phyloP scores from a whole-genome alignment of 1,140 invertebrate genomes.

The Solen grandis region DNA sequence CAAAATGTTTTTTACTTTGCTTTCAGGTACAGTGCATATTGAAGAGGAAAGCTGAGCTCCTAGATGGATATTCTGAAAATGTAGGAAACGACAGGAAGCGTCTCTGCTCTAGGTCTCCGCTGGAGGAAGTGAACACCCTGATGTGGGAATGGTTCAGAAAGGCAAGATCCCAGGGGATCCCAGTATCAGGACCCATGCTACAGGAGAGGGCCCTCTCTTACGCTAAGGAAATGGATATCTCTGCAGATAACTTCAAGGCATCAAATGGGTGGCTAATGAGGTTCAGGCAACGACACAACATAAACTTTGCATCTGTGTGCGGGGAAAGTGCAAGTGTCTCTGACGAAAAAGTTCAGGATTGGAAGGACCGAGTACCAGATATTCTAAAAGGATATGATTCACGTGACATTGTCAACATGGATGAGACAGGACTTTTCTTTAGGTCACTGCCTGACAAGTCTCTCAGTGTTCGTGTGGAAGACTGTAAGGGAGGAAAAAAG shows the following conservation, averaged over 20 bases:
- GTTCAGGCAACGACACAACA: background rate
- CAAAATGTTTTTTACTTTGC: background rate
- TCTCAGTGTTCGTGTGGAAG: background rate
- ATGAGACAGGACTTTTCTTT: background rate
- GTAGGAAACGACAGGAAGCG: background rate
- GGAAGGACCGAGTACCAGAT: background rate
- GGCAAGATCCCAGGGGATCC: background rate
- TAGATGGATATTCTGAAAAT: background rate
- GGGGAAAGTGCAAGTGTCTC: constrained; percentile 6
- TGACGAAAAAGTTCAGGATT: background rate
- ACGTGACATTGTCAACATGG: background rate
- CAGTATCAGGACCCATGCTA: background rate
- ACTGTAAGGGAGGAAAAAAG: constrained; percentile 4
- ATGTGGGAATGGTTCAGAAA: constrained; percentile 15
- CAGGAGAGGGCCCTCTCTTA: background rate
- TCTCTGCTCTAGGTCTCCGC: background rate
- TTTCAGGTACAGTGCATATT: constrained; percentile 2
- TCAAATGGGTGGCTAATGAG: background rate
- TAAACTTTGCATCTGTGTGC: background rate
- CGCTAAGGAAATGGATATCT: background rate
- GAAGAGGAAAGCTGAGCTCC: background rate
- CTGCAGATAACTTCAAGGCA: background rate
- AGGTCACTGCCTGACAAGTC: background rate
- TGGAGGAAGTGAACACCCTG: background rate
- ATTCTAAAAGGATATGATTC: background rate